A percentile compares a stretch with the other conserved stretches of the same genome.
Conservation (phyloP, 2,113 vertebrate genomes). For the Daboia siamensis region DNA sequence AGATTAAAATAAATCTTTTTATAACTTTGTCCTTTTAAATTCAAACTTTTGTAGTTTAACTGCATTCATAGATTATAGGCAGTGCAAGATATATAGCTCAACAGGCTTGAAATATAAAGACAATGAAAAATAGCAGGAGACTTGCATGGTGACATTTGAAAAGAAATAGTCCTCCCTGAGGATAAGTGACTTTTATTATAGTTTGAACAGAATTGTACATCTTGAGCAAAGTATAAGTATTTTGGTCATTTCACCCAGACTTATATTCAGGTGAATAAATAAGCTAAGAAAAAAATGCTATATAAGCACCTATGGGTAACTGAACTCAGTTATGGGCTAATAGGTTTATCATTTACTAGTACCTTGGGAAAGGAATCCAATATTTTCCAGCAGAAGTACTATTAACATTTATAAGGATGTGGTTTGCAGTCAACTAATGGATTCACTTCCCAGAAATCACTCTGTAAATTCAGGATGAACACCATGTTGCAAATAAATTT, state of each 20-base stretch:
- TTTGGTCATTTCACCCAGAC: not conserved
- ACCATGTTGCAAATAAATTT: not conserved
- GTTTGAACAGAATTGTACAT: not conserved
- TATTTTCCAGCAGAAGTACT: not conserved
- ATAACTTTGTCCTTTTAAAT: not conserved
- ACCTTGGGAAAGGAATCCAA: not conserved
- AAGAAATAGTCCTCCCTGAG: not conserved
- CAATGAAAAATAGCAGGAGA: conserved; percentile 1
- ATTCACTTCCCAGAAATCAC: not conserved
- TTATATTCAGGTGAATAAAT: not conserved
- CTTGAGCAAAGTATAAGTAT: conserved; percentile 6
- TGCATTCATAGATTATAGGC: not conserved
- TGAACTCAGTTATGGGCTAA: not conserved
- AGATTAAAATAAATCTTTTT: not conserved
- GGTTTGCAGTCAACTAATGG: not conserved
- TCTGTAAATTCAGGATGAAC: not conserved
- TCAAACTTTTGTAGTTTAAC: not conserved
- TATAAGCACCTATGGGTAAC: conserved; percentile 1
- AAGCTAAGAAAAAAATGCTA: not conserved
- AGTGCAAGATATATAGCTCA: not conserved
- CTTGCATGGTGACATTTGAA: conserved; percentile 16
- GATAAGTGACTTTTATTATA: conserved; percentile 8
- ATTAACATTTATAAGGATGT: not conserved
- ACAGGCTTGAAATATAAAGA: not conserved
- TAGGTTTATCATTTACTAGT: not conserved